phyloP scores from a whole-genome alignment of 2,113 vertebrate species.

The Gallinago jamesoni region DNA sequence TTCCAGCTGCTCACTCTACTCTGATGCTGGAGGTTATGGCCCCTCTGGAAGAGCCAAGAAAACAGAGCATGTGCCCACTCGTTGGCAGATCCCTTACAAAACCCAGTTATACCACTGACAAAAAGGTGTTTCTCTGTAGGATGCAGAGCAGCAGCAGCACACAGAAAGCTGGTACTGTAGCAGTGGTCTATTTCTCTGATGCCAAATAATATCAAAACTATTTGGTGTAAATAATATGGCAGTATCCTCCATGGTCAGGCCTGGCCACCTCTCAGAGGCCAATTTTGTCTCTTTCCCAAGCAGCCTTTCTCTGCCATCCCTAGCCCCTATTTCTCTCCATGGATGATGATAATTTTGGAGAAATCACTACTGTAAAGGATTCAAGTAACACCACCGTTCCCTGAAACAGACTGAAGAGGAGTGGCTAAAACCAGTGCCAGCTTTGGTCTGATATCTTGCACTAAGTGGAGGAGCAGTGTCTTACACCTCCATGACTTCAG shows the following conservation, averaged over 20 bases:
- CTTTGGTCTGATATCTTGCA: neutral
- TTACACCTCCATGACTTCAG: neutral
- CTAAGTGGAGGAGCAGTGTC: neutral
- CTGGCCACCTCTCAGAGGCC: neutral
- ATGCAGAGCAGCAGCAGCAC: neutral
- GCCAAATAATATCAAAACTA: neutral
- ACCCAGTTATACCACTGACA: neutral
- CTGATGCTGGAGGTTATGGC: neutral
- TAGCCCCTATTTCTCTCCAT: neutral
- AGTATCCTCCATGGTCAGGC: neutral
- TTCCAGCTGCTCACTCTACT: neutral
- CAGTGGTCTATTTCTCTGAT: neutral
- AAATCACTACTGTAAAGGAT: neutral
- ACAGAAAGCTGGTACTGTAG: neutral
- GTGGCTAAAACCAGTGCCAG: neutral
- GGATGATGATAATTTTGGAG: neutral
- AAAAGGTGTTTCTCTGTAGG: neutral
- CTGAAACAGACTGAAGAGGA: neutral
- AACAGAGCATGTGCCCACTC: accelerated
- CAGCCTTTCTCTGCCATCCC: accelerated
- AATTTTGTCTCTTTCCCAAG: neutral
- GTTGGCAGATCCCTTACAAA: neutral
- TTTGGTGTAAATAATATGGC: neutral
- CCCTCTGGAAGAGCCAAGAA: neutral
- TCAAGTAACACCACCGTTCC: neutral